Conservation (phyloP, 2,113 vertebrate genomes). For the Colossoma macropomum region DNA sequence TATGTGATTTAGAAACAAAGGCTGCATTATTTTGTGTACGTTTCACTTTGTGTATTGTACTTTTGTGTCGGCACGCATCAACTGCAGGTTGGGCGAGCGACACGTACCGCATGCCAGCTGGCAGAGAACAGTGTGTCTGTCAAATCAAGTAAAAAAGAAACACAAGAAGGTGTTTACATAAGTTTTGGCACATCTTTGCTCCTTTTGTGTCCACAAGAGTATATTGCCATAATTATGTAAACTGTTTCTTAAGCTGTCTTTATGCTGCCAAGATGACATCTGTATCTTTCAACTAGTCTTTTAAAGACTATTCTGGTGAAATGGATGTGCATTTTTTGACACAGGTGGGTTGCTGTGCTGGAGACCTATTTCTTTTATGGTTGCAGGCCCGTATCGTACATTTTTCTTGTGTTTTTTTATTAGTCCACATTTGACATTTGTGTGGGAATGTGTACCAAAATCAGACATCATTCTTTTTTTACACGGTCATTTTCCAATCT, state of each 20-base stretch:
- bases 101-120: background rate
- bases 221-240: background rate
- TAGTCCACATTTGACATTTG: too few relatives aligned
- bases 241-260: background rate
- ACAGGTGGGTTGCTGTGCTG: too few relatives aligned
- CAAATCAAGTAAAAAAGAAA: background rate
- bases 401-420: background rate
- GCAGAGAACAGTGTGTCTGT: background rate
- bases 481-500: too few relatives aligned
- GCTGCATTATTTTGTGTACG: background rate
- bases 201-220: background rate
- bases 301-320: background rate
- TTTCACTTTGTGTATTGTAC: background rate
- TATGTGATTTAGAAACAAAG: background rate
- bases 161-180: background rate
- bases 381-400: background rate
- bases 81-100: background rate
- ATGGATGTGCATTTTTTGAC: background rate
- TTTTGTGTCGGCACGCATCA: conserved; percentile 1
- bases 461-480: too few relatives aligned
- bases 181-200: background rate
- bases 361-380: too few relatives aligned
- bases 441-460: too few relatives aligned
- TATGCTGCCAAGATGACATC: background rate
- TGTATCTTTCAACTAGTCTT: conserved; percentile 3